Evolutionary conservation across 2,888 invertebrate species (phyloP), one percentile per base, ranked within the genome.

Genomic region (Tuta absoluta): DNA sequence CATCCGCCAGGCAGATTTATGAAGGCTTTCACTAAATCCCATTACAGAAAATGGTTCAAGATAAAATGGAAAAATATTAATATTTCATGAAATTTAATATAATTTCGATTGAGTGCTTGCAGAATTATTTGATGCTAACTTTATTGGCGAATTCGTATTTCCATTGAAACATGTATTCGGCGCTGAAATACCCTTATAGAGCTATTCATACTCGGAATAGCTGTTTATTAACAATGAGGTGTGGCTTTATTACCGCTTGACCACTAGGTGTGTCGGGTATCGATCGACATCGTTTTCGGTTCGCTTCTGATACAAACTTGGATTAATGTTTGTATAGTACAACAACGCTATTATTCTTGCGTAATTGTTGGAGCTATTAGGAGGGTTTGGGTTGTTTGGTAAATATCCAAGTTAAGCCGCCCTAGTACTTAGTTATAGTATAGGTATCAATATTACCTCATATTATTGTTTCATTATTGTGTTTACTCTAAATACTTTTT

Each of bases 221-320:
- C 75, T 69, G 81, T 85, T 84, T 84, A 86, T 84, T 84, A 81
- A 78, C 77, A 79, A 77, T 69, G 70, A 81, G 85, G 86, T 81
- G 81, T 71, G 80, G 85, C 74, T 79, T 82, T 83, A 84, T 80
- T 81, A 80, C 75, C 74, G 74, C 72, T 76, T 76, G 79, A 78
- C 80, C 83, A 78, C 64, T 69, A 82, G 86, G 85, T 80, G 86
- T 78, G 86, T 69, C 81, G 72, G 67, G 58, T 76, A 81, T 86
- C 77, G 83, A 84, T 82, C 81, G 77, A 8, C 45, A 17, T 45
- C n/a, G 45, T 45, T 75, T 76, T 74, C 67, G 66, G 71, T 66
- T 64, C 37, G 17, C 63, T 23, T 62, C 58, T 21, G 19, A 45
- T 45, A 45, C 45, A n/a, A 45, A 45, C 17, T 45, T 45, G n/a